Evolutionary conservation across 2,797 vertebrate genomes (phyloP).

Genomic region (Parambassis ranga): DNA sequence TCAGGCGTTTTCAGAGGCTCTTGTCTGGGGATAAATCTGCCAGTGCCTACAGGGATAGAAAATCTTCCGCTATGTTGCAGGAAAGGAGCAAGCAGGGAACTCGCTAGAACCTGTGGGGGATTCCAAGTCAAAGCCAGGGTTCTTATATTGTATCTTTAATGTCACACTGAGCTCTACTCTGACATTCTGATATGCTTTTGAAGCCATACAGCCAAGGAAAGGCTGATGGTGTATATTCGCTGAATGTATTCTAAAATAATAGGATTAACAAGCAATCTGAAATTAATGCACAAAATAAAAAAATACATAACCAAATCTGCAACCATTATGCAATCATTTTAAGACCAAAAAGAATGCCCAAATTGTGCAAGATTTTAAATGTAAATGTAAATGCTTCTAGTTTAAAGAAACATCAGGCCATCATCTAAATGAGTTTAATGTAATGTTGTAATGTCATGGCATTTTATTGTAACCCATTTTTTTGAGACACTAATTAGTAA

Average conservation of each 20-base stretch:
- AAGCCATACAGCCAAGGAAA: background rate
- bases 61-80: conserved; percentile 34
- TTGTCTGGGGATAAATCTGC: conserved; percentile 47
- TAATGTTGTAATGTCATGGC: too few relatives aligned
- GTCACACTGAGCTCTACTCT: conserved; percentile 1
- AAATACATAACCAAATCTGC: background rate
- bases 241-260: background rate
- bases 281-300: background rate
- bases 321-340: too few relatives aligned
- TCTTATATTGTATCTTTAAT: conserved; percentile 7
- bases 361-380: background rate
- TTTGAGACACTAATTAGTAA: background rate
- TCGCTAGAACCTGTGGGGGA: background rate
- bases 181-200: background rate
- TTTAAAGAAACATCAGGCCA: too few relatives aligned
- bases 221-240: background rate
- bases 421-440: too few relatives aligned
- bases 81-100: background rate
- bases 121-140: background rate
- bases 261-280: background rate
- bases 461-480: background rate
- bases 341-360: background rate
- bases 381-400: background rate
- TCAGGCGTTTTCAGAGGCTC: conserved; percentile 32
- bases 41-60: conserved; percentile 36